Percentiles rank a stretch among this genome's conserved stretches.
Conservation (phyloP, 2,888 invertebrate genomes). For the Ashinkailepas kermadecensis region DNA sequence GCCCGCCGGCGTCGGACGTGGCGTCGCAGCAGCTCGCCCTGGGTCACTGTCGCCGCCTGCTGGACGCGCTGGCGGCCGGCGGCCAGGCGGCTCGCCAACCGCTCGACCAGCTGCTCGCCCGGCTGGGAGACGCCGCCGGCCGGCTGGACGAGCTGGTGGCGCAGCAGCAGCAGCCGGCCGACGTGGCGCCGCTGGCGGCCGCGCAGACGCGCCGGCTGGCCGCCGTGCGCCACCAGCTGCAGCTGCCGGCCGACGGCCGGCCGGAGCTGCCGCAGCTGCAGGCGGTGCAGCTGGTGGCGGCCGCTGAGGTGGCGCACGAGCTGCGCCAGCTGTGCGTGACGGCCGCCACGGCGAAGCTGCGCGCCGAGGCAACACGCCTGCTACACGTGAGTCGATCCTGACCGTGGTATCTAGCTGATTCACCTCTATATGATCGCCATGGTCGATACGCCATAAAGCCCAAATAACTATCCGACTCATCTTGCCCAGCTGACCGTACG, state of each 20-base stretch:
- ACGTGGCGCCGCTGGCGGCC: slow-evolving; percentile 13
- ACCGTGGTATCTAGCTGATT: too few relatives aligned
- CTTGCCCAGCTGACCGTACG: not conserved
- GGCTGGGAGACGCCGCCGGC: not conserved
- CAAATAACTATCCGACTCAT: not conserved
- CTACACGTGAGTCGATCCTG: not conserved
- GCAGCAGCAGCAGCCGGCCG: not conserved
- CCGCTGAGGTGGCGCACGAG: not conserved
- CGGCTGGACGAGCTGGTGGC: slow-evolving; percentile 7
- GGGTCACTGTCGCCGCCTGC: not conserved
- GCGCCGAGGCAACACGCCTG: not conserved
- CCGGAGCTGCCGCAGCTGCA: not conserved
- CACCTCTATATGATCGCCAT: not conserved
- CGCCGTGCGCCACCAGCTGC: not conserved
- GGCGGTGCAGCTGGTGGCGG: not conserved
- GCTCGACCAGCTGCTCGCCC: not conserved
- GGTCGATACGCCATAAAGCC: too few relatives aligned
- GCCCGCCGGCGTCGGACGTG: slow-evolving; percentile 48
- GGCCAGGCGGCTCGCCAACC: not conserved
- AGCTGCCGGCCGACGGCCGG: not conserved
- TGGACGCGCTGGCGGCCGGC: not conserved
- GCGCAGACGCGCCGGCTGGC: slow-evolving; percentile 25
- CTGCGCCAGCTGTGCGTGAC: not conserved
- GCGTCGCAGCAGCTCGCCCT: slow-evolving; percentile 1
- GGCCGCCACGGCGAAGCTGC: not conserved